Percentiles rank a stretch among this genome's conserved stretches.
phyloP scores from a whole-genome alignment of 2,113 vertebrate species.

The Engraulis encrasicolus region DNA sequence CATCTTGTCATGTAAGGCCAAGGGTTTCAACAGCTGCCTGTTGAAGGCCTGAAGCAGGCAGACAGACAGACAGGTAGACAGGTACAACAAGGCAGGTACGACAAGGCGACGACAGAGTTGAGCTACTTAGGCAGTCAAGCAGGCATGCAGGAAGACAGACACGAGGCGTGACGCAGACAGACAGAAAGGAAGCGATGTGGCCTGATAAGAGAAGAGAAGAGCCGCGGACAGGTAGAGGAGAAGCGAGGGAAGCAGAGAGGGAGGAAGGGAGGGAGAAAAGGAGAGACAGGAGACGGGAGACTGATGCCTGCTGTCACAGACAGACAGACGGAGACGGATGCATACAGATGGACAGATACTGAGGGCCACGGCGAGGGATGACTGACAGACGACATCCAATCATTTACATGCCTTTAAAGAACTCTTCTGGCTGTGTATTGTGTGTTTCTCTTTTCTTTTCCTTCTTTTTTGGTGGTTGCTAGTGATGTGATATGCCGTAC shows the following conservation, averaged over 20 bases:
- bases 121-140: conserved; percentile 3
- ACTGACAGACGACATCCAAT: neutral
- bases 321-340: neutral
- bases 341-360: neutral
- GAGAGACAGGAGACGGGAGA: neutral
- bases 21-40: neutral
- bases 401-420: neutral
- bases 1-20: neutral
- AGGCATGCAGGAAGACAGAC: conserved; percentile 6
- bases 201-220: neutral
- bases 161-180: conserved; percentile 14
- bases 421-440: neutral
- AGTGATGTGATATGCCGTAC: neutral
- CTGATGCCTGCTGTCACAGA: neutral
- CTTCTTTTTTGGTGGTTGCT: too few relatives aligned
- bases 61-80: neutral
- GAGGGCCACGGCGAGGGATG: neutral
- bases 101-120: neutral
- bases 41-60: neutral
- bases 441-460: too few relatives aligned
- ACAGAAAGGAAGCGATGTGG: neutral
- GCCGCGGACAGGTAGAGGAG: neutral
- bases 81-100: too few relatives aligned
- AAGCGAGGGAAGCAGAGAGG: neutral
- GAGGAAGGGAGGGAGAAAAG: too few relatives aligned